Percentiles rank a stretch among this genome's conserved stretches.
These are phyloP conservation scores for Portunus trituberculatus DNA, from an alignment of 1,140 invertebrate species.

Conservation along the genomic window DNA sequence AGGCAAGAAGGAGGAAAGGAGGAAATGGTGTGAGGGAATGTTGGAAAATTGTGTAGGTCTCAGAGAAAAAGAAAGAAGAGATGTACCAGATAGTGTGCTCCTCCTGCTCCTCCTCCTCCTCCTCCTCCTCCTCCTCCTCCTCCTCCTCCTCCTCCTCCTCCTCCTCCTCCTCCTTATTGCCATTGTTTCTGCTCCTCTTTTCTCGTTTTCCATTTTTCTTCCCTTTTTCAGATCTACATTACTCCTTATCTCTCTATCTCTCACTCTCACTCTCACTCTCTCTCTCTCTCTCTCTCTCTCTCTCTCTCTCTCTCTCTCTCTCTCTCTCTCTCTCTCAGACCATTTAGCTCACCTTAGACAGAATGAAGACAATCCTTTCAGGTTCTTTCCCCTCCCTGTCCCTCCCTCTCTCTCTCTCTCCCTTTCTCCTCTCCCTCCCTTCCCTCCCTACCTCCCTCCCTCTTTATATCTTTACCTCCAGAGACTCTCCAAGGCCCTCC, in stretches of 20 bases:
- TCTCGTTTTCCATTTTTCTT: neutral
- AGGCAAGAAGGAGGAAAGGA: neutral
- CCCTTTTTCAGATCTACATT: neutral
- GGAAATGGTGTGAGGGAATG: constrained; percentile 6
- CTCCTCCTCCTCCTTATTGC: neutral
- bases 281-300: constrained; percentile 4
- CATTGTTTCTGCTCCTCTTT: neutral
- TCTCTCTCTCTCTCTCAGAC: constrained; percentile 11
- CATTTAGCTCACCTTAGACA: too few relatives aligned
- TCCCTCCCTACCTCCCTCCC: neutral
- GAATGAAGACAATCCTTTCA: too few relatives aligned
- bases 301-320: neutral
- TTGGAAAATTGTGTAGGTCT: neutral
- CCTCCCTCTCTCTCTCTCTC: neutral
- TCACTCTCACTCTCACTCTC: neutral
- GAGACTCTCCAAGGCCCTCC: constrained; percentile 2
- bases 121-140: neutral
- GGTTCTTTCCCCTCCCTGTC: too few relatives aligned
- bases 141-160: neutral
- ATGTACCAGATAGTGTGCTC: neutral
- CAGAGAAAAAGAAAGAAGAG: neutral
- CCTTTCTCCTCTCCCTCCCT: too few relatives aligned
- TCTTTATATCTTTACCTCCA: neutral
- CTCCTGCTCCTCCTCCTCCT: neutral
- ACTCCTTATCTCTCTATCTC: neutral